Percentiles rank a stretch among this genome's conserved stretches.
These are phyloP conservation scores for Troides aeacus DNA, from an alignment of 2,888 invertebrate genomes.

Conservation along the genomic window DNA sequence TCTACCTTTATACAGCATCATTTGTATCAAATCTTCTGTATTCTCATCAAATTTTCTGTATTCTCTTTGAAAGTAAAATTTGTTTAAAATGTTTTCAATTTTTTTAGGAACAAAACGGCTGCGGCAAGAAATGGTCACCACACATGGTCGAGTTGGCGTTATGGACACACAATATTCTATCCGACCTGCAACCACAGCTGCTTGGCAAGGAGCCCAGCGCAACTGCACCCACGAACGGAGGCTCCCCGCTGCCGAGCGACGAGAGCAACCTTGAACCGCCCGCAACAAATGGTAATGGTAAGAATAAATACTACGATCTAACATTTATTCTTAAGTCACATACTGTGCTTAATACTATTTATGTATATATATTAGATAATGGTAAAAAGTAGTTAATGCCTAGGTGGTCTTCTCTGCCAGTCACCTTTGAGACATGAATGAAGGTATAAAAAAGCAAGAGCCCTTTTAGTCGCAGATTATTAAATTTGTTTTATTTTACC, in stretches of 20 bases:
- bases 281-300: constrained; percentile 76
- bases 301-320: constrained; percentile 38
- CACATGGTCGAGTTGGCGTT: constrained; percentile 93
- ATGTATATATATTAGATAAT: too few species aligned
- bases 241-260: constrained; percentile 81
- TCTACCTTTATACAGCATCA: too few species aligned
- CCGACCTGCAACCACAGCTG: constrained; percentile 91
- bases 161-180: constrained; percentile 95
- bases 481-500: too few species aligned
- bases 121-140: constrained; percentile 84
- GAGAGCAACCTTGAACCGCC: constrained; percentile 90
- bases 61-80: neutral
- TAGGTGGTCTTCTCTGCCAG: too few species aligned
- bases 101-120: constrained; percentile 73
- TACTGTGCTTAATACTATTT: too few species aligned
- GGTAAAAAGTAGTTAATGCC: too few species aligned
- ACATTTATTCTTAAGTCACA: too few species aligned
- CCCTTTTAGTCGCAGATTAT: too few species aligned
- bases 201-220: constrained; percentile 85
- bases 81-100: neutral
- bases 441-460: too few species aligned
- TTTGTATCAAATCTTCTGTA: too few species aligned
- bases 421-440: too few species aligned
- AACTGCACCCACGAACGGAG: constrained; percentile 75
- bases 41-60: too few species aligned